These are phyloP conservation scores for Catostylus mosaicus DNA, from an alignment of 30 jellyfish, hydroid and myxozoan genomes.

Conservation along the genomic window DNA sequence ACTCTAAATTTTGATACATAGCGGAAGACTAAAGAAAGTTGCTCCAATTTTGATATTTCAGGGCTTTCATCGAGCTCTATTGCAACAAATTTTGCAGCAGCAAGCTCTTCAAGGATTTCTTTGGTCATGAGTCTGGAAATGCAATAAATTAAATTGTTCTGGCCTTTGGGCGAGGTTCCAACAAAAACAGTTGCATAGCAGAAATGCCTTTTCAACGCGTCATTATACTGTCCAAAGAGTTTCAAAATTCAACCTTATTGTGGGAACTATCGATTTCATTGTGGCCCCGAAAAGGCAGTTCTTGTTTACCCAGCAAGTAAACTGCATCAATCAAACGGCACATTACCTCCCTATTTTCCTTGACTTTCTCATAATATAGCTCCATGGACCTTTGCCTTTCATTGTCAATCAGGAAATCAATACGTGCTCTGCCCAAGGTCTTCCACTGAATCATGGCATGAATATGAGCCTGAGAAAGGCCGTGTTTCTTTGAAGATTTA, in stretches of 20 bases:
- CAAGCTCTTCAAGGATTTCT: slow-evolving; percentile 40
- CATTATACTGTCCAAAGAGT: slow-evolving; percentile 26
- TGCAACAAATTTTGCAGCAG: slow-evolving; percentile 39
- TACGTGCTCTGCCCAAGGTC: slow-evolving; percentile 32
- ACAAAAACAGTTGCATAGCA: slow-evolving; percentile 44
- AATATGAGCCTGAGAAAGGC: slow-evolving; percentile 49
- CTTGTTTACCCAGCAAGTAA: slow-evolving; percentile 57
- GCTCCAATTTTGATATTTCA: slow-evolving; percentile 36
- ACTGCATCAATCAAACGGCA: slow-evolving; percentile 48
- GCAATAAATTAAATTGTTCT: slow-evolving; percentile 13
- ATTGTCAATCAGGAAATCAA: slow-evolving; percentile 23
- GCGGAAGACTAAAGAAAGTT: slow-evolving; percentile 34
- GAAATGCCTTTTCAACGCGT: slow-evolving; percentile 25
- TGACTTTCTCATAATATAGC: slow-evolving; percentile 13
- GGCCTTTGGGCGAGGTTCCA: slow-evolving; percentile 45
- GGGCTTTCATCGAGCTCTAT: slow-evolving; percentile 61
- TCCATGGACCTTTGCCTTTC: slow-evolving; percentile 35
- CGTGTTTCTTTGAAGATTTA: slow-evolving; percentile 36
- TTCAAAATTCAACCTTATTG: slow-evolving; percentile 24
- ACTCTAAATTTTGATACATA: slow-evolving; percentile 25
- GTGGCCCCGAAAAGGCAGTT: slow-evolving; percentile 61
- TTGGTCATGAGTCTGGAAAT: slow-evolving; percentile 6
- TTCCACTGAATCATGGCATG: slow-evolving; percentile 30
- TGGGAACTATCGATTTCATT: slow-evolving; percentile 33
- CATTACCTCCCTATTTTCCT: slow-evolving; percentile 45